A percentile compares a stretch with the other conserved stretches of the same genome.
Conservation (phyloP, 53 echinoderm and acorn worm species). For the Arbacia lixula region DNA sequence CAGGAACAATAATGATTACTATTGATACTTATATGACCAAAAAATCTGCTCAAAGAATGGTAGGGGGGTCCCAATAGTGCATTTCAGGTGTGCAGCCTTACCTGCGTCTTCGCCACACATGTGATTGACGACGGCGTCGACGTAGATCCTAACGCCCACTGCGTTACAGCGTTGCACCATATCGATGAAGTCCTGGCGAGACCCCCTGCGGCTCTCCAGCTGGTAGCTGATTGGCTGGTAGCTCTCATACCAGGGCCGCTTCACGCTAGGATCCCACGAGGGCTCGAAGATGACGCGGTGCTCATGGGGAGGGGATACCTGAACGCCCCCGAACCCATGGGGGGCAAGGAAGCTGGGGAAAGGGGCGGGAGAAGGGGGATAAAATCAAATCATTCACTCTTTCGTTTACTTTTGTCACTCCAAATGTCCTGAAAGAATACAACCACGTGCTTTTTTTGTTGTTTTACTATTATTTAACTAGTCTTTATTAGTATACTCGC, state of each 20-base stretch:
- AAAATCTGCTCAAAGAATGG: too few relatives aligned
- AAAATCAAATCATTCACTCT: background rate
- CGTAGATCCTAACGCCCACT: conserved; percentile 64
- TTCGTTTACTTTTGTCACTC: too few relatives aligned
- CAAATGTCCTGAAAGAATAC: too few relatives aligned
- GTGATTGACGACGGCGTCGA: conserved; percentile 72
- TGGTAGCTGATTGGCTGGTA: conserved; percentile 76
- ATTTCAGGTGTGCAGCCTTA: too few relatives aligned
- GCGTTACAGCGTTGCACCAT: conserved; percentile 72
- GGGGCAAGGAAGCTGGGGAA: conserved; percentile 64
- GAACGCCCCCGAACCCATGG: conserved; percentile 71
- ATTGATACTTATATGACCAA: too few relatives aligned
- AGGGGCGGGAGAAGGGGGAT: background rate
- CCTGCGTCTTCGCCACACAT: conserved; percentile 67
- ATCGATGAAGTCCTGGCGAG: conserved; percentile 47
- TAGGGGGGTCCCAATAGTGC: too few relatives aligned
- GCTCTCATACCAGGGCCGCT: conserved; percentile 69
- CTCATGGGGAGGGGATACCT: conserved; percentile 72
- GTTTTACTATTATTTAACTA: too few relatives aligned
- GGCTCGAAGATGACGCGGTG: conserved; percentile 49
- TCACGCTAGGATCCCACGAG: conserved; percentile 49
- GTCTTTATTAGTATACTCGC: too few relatives aligned
- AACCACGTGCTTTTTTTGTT: too few relatives aligned
- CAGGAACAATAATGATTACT: too few relatives aligned
- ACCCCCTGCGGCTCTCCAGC: conserved; percentile 66